Conservation (phyloP, 2,113 vertebrate genomes). For the Grus americana region DNA sequence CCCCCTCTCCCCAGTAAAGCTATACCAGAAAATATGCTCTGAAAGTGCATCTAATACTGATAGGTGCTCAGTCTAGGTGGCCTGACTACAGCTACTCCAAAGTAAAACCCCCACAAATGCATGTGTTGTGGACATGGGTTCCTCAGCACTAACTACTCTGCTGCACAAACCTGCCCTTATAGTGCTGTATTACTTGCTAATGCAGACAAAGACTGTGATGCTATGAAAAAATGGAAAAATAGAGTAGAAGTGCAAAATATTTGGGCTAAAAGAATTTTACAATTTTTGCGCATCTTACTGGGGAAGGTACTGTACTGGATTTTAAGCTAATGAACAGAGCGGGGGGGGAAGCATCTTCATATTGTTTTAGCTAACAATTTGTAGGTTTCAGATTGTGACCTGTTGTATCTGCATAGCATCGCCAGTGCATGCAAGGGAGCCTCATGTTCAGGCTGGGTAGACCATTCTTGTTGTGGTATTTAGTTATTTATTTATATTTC, state of each 20-base stretch:
- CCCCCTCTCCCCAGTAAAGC: accelerated
- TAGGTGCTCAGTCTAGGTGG: background rate
- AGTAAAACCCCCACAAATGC: background rate
- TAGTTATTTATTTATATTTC: background rate
- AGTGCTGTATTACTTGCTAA: background rate
- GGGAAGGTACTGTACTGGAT: background rate
- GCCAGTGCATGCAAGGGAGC: background rate
- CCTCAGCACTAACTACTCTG: background rate
- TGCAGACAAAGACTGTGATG: background rate
- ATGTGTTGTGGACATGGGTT: background rate
- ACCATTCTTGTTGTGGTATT: background rate
- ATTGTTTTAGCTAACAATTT: background rate
- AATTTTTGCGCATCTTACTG: background rate
- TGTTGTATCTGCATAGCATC: background rate
- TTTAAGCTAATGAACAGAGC: background rate
- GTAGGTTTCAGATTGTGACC: background rate
- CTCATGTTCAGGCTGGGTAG: background rate
- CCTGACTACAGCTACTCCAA: background rate
- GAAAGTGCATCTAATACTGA: background rate
- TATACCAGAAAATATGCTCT: background rate
- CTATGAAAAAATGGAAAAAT: background rate
- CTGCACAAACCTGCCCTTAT: background rate
- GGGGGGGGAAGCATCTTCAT: background rate
- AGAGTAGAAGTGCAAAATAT: background rate
- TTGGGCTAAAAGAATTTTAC: background rate